Percentiles rank a stretch among this genome's conserved stretches.
Conservation (phyloP, 2,888 invertebrate species). For the Pandemis cinnamomeana region DNA sequence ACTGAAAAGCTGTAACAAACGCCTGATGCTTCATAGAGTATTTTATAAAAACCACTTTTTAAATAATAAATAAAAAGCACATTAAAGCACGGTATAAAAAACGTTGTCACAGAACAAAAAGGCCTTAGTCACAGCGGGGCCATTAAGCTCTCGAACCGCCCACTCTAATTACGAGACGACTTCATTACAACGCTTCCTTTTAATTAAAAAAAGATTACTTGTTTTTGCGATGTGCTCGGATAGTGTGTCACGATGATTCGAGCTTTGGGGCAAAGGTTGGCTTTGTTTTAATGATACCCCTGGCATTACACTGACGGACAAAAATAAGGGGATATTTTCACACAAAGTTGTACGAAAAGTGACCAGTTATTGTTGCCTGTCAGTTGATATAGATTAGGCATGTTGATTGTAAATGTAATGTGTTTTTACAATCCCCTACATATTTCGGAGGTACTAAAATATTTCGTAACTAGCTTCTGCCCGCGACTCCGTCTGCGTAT, state of each 20-base stretch:
- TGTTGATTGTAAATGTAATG: no score
- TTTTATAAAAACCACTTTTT: neutral
- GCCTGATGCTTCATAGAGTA: neutral
- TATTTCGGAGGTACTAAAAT: no score
- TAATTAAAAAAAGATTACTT: conserved; percentile 66
- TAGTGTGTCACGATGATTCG: conserved; percentile 48
- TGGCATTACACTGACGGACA: neutral
- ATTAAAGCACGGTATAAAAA: neutral
- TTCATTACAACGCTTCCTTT: conserved; percentile 59
- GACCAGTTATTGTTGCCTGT: no score
- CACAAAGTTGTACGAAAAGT: no score
- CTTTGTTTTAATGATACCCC: conserved; percentile 12
- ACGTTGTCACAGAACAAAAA: conserved; percentile 19
- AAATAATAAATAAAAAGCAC: neutral
- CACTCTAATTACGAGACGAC: conserved; percentile 60
- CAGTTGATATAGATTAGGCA: no score
- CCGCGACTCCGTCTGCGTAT: no score
- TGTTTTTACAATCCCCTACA: no score
- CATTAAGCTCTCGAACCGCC: conserved; percentile 41
- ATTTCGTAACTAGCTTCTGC: no score
- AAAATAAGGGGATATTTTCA: no score
- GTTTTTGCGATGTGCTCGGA: conserved; percentile 50
- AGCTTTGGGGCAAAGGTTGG: conserved; percentile 42
- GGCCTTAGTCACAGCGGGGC: conserved; percentile 17
- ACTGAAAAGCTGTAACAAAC: neutral